phyloP scores from a whole-genome alignment of 2,888 invertebrate genomes.

The Cabera pusaria region DNA sequence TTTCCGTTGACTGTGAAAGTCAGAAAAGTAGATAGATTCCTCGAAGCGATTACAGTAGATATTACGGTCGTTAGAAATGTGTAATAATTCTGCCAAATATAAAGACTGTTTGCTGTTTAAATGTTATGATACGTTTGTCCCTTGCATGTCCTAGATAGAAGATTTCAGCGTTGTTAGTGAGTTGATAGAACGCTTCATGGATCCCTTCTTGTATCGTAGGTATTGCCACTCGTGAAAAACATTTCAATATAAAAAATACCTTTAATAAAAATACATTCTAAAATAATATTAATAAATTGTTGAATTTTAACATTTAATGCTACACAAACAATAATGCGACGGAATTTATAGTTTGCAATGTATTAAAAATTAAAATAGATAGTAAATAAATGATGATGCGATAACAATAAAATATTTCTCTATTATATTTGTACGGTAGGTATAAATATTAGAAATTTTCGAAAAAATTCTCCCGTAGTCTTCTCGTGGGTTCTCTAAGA shows the following conservation, averaged over 20 bases:
- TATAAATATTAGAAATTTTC: conserved; percentile 65
- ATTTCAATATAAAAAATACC: conserved; percentile 26
- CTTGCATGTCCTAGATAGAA: conserved; percentile 26
- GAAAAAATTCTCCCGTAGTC: conserved; percentile 70
- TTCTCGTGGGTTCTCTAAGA: conserved; percentile 62
- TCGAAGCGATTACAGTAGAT: conserved; percentile 1
- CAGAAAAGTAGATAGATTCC: no score
- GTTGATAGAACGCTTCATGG: conserved; percentile 26
- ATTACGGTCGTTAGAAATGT: conserved; percentile 15
- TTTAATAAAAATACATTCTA: conserved; percentile 37
- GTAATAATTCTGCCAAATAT: conserved; percentile 34
- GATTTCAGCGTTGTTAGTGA: conserved; percentile 32
- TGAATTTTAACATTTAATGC: conserved; percentile 44
- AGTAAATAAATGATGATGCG: conserved; percentile 56
- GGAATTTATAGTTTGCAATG: conserved; percentile 72
- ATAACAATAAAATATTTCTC: conserved; percentile 68
- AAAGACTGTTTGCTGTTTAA: conserved; percentile 32
- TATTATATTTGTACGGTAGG: conserved; percentile 74
- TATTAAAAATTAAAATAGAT: conserved; percentile 54
- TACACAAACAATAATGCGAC: conserved; percentile 62
- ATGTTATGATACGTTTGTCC: conserved; percentile 23
- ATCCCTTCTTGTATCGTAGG: conserved; percentile 25
- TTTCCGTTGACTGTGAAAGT: no score
- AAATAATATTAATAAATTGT: conserved; percentile 39
- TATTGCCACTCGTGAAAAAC: conserved; percentile 38